Conservation (phyloP, 2,888 invertebrate genomes). For the Caenorhabditis sulstoni region DNA sequence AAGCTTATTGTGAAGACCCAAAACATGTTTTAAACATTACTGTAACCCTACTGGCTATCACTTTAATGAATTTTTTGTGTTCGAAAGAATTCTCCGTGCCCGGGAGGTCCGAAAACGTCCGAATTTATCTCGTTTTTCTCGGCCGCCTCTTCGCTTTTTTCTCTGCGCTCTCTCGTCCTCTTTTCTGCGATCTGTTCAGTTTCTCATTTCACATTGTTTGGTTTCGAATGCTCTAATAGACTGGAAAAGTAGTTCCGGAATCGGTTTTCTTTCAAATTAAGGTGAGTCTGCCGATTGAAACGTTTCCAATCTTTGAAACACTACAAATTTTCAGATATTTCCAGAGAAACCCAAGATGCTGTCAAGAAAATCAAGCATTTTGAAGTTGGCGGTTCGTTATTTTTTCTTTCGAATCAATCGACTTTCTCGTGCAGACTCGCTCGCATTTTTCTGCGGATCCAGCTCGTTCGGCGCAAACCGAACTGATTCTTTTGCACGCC, state of each 20-base stretch:
- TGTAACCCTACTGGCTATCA: too few species aligned
- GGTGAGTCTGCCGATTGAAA: too few species aligned
- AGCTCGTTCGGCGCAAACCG: conserved; percentile 51
- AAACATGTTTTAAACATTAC: not conserved
- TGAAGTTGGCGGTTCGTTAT: conserved; percentile 2
- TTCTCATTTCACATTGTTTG: not conserved
- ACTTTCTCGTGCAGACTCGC: conserved; percentile 13
- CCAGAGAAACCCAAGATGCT: conserved; percentile 10
- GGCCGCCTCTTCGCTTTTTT: conserved; percentile 7
- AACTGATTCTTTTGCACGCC: conserved; percentile 67
- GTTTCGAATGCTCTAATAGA: not conserved
- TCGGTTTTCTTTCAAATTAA: too few species aligned
- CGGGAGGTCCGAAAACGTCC: not conserved
- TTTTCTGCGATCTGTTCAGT: not conserved
- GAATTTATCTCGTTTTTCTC: not conserved
- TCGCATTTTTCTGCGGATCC: conserved; percentile 47
- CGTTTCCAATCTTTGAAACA: too few species aligned
- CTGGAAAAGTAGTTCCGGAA: not conserved
- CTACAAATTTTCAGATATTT: too few species aligned
- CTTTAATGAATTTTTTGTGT: too few species aligned
- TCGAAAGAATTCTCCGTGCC: not conserved
- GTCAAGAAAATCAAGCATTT: not conserved
- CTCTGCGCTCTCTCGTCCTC: conserved; percentile 13
- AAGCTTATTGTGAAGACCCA: not conserved
- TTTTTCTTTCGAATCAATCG: conserved; percentile 1